Base-by-base conservation (phyloP, 2,113 vertebrate genomes). In the Thunnus maccoyii region DNA sequence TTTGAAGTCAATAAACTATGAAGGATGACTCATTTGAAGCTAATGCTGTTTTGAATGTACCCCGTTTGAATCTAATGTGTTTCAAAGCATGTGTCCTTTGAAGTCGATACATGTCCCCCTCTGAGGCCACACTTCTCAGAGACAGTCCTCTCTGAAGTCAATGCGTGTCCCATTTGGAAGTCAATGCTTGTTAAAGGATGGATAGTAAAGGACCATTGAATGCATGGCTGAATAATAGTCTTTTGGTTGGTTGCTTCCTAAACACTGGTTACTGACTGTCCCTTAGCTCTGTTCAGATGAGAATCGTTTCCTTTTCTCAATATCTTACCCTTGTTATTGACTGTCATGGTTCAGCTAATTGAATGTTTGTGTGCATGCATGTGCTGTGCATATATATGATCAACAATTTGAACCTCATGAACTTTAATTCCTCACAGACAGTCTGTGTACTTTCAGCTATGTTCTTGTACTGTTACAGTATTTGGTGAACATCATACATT, bases 1-100 rank as follows among this genome's bases (percentile, higher is more conserved):
- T 93, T 91, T 90, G 85, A 92, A 91, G 89, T 92, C 78, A 58
- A 78, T 87, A 89, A 89, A 85, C 89, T 90, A 87, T 88, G 88
- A 91, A 87, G 89, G 83, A 85, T 91, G 86, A 89, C 85, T 89
- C 84, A 89, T 88, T 93, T 89, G 84, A 91, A 87, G 77, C 61
- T 88, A 89, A 92, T 73, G 73, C 88, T 85, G 85, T 81, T 90
- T 86, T 91, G 86, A 89, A 91, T 89, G 57, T 25, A 86, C 54
- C 72, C 87, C 61, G 78, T 88, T 92, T 86, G 89, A 86, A 82
- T 91, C 68, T 76, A 90, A 91, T 89, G 86, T 85, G 78, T 92
- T 89, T 88, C 80, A 86, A 91, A 92, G 89, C 81, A 64, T 85
- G 79, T 80, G 82, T 87, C 77, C 91, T 94, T 94, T 94, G 89